Evolutionary conservation across 2,888 invertebrate genomes (phyloP), one percentile per base, ranked within the genome.

Genomic region (Minunthozetes semirufus): DNA sequence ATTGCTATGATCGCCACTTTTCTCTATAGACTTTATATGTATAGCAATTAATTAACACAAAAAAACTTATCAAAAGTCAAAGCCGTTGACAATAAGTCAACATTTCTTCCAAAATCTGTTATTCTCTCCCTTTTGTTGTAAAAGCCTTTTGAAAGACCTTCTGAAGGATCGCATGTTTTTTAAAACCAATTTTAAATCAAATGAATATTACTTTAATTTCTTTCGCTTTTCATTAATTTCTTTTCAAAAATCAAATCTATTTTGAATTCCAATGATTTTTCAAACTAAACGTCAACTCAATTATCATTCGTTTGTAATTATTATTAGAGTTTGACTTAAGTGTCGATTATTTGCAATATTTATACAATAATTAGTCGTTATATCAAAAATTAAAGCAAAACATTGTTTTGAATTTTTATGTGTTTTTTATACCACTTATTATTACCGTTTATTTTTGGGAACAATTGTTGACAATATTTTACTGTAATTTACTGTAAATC

Each of bases 1-100:
- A 76, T 82, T 72, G 82, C 82, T 29, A 77, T 81, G 11, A 77
- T 80, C 17, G 82, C 81, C 59, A 81, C 82, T 29, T 73, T 82
- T 75, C 77, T 81, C 73, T 82, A 81, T 79, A 80, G 82, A 74
- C 80, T 80, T 75, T 81, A 81, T 77, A 73, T 79, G 76, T 33
- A 76, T 77, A 61, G 5, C 22, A 68, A 46, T 38, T 46, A 15
- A 46, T 68, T 13, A 72, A 15, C 9, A 48, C 33, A 56, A 25
- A n/a, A 22, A 19, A 48, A 56, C 33, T 25, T 15, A 56, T 48
- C 25, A 15, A 13, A 29, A 15, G 15, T 27, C 50, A 42, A 27
- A 42, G 0, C 19, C 6, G 11, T 46, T 70, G 61, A 61, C n/a
- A 17, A 33, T 17, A 42, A 42, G 42, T 42, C 42, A 13, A 42